These are phyloP conservation scores for Columba janthina DNA, from an alignment of 2,113 vertebrate species.

Conservation along the genomic window DNA sequence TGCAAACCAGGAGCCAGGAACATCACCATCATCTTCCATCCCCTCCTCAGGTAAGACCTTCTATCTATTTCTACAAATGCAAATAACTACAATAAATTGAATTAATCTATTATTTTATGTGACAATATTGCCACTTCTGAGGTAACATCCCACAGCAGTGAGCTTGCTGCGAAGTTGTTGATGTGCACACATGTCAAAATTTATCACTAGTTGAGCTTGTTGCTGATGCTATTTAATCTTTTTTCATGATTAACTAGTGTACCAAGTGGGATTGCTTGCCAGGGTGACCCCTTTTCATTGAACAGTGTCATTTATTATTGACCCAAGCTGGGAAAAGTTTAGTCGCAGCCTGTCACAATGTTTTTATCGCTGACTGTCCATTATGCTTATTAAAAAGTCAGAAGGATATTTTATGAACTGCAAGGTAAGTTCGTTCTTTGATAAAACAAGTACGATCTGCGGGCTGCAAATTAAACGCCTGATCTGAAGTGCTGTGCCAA, in stretches of 20 bases:
- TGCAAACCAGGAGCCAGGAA: constrained; percentile 97
- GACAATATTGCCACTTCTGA: neutral
- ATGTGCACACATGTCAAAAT: neutral
- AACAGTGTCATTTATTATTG: neutral
- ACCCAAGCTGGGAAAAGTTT: neutral
- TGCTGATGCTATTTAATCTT: neutral
- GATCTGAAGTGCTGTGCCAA: neutral
- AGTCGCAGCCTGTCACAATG: neutral
- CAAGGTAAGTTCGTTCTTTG: constrained; percentile 24
- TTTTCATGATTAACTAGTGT: neutral
- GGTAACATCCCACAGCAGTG: neutral
- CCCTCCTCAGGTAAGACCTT: constrained; percentile 86
- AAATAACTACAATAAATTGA: neutral
- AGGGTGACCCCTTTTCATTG: neutral
- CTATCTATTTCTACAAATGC: accelerated
- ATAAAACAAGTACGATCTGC: neutral
- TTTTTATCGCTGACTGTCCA: neutral
- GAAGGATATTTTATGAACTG: neutral
- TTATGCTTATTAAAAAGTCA: neutral
- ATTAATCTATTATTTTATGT: neutral
- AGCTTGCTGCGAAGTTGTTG: neutral
- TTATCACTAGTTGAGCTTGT: neutral
- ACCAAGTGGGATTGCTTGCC: neutral
- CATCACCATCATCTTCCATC: constrained; percentile 97
- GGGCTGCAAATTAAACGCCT: constrained; percentile 2